Evolutionary conservation across 2,888 invertebrate species (phyloP).

Genomic region (Geotrupes spiniger): DNA sequence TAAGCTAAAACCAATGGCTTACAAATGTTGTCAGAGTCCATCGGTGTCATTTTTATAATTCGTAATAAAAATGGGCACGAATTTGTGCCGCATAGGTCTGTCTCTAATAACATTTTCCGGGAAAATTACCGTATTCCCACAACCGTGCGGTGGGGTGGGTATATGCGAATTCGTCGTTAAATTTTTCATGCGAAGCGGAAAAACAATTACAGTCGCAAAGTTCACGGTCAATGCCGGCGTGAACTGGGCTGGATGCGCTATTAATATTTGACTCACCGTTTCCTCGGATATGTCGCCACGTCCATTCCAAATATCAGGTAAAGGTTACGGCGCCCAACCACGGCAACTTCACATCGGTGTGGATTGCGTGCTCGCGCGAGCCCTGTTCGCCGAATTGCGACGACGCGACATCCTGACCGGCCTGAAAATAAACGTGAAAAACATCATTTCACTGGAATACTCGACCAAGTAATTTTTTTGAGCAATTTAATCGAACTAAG

Average conservation of each 20-base stretch:
- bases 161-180: background rate
- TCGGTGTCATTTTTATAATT: no score
- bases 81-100: no score
- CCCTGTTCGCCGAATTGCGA: background rate
- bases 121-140: no score
- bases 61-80: no score
- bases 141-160: background rate
- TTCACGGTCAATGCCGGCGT: slow-evolving; percentile 10
- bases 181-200: background rate
- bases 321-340: slow-evolving; percentile 26
- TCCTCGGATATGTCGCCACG: slow-evolving; percentile 18
- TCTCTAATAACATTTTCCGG: no score
- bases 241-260: slow-evolving; percentile 16
- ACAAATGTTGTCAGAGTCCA: no score
- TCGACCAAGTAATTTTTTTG: no score
- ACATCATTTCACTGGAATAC: background rate
- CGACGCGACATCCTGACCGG: slow-evolving; percentile 4
- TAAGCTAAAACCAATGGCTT: no score
- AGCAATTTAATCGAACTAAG: no score
- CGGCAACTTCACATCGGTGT: slow-evolving; percentile 3
- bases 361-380: background rate
- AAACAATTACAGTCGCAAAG: slow-evolving; percentile 8
- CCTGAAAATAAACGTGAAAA: slow-evolving; percentile 7
- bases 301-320: slow-evolving; percentile 27
- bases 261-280: slow-evolving; percentile 28